phyloP scores from a whole-genome alignment of 2,888 invertebrate species.

The Cryptus armator region DNA sequence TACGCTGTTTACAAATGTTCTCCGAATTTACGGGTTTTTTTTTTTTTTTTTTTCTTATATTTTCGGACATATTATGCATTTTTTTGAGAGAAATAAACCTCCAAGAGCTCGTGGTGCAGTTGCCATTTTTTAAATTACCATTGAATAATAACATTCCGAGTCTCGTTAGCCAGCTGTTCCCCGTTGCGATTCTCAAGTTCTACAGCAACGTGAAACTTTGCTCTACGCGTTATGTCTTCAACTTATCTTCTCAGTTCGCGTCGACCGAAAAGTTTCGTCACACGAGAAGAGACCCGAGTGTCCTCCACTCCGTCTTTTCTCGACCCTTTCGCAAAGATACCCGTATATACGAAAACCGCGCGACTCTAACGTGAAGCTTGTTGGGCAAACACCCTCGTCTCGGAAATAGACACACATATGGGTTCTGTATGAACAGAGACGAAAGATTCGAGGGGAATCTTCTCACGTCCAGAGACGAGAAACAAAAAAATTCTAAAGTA shows the following conservation, averaged over 20 bases:
- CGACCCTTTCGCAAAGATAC: conserved; percentile 7
- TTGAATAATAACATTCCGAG: neutral
- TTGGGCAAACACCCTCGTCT: neutral
- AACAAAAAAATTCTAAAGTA: no score
- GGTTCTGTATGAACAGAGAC: no score
- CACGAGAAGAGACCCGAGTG: neutral
- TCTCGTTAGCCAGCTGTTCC: neutral
- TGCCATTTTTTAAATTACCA: neutral
- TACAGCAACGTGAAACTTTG: neutral
- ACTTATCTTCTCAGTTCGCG: neutral
- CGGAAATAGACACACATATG: neutral
- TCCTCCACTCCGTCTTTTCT: neutral
- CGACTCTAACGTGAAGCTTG: neutral
- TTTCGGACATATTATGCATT: neutral
- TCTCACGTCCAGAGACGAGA: no score
- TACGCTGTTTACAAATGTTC: neutral
- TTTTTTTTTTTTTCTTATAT: neutral
- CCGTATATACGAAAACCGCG: neutral
- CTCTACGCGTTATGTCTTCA: neutral
- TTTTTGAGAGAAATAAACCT: neutral
- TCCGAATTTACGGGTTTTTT: neutral
- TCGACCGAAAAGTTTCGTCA: neutral
- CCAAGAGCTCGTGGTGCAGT: neutral
- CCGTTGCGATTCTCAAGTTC: neutral
- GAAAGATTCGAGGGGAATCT: no score